Conservation (phyloP, 2,888 invertebrate genomes). For the Melipona beecheii region DNA sequence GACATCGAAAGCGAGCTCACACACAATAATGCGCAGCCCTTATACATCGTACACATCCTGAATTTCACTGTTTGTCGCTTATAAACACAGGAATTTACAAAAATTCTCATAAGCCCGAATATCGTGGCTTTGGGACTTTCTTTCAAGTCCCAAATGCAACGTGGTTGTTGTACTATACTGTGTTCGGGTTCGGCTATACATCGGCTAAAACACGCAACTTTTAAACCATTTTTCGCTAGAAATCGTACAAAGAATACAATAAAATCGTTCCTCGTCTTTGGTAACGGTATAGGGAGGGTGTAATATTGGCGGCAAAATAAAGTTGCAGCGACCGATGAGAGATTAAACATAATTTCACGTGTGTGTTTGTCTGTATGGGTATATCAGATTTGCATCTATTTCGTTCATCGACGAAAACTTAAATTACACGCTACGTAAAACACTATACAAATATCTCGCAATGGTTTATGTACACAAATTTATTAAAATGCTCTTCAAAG, state of each 20-base stretch:
- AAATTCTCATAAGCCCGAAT: conserved; percentile 44
- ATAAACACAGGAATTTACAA: conserved; percentile 60
- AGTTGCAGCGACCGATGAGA: conserved; percentile 54
- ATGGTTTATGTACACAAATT: conserved; percentile 73
- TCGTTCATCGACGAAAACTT: conserved; percentile 61
- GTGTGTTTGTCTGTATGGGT: conserved; percentile 5
- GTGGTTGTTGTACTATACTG: conserved; percentile 1
- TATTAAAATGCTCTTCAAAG: conserved; percentile 22
- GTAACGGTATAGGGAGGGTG: conserved; percentile 56
- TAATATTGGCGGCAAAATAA: conserved; percentile 64
- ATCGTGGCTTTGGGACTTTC: conserved; percentile 19
- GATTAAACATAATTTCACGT: conserved; percentile 11
- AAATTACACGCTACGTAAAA: conserved; percentile 65
- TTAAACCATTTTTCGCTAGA: conserved; percentile 58
- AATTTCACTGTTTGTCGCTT: conserved; percentile 43
- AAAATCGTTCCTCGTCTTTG: conserved; percentile 76
- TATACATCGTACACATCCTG: conserved; percentile 54
- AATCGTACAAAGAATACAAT: conserved; percentile 73
- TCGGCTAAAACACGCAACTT: conserved; percentile 30
- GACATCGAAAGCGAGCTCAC: conserved; percentile 75
- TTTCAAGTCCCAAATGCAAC: conserved; percentile 23
- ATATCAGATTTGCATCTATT: conserved; percentile 45
- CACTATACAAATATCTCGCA: conserved; percentile 65
- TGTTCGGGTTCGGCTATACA: conserved; percentile 20
- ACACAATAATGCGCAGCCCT: conserved; percentile 63